phyloP scores from a whole-genome alignment of 2,888 invertebrate genomes.

The Caenorhabditis sp. region DNA sequence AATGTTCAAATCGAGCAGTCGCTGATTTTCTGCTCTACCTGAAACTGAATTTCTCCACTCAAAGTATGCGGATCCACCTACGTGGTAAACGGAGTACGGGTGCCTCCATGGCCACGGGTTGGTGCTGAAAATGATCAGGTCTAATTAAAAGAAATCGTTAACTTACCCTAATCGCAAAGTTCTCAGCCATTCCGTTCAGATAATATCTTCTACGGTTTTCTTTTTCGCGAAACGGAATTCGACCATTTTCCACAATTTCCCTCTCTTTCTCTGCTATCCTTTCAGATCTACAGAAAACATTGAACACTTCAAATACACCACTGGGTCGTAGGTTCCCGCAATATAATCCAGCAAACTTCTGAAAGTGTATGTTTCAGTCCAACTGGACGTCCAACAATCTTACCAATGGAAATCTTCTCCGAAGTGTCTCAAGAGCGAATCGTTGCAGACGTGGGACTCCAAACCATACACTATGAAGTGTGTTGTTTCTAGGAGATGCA shows the following conservation, averaged over 20 bases:
- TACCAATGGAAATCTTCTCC: constrained; percentile 18
- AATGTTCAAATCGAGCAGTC: background rate
- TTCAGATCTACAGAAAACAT: constrained; percentile 1
- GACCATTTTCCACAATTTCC: constrained; percentile 10
- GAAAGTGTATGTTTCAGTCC: background rate
- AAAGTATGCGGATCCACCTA: no score
- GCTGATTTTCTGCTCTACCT: background rate
- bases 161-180: constrained; percentile 12
- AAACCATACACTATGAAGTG: constrained; percentile 67
- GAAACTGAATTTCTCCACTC: background rate
- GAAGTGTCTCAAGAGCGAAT: constrained; percentile 34
- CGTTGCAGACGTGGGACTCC: constrained; percentile 65
- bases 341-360: constrained; percentile 50
- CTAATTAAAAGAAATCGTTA: no score
- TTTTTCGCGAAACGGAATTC: constrained; percentile 32
- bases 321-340: constrained; percentile 38
- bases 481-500: constrained; percentile 55
- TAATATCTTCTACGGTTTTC: constrained; percentile 12
- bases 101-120: background rate
- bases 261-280: constrained; percentile 32
- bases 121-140: background rate
- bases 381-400: background rate
- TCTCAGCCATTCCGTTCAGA: constrained; percentile 9
- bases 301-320: constrained; percentile 17
- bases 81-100: no score